phyloP scores from a whole-genome alignment of 1,140 invertebrate genomes.

The Papilio glaucus region DNA sequence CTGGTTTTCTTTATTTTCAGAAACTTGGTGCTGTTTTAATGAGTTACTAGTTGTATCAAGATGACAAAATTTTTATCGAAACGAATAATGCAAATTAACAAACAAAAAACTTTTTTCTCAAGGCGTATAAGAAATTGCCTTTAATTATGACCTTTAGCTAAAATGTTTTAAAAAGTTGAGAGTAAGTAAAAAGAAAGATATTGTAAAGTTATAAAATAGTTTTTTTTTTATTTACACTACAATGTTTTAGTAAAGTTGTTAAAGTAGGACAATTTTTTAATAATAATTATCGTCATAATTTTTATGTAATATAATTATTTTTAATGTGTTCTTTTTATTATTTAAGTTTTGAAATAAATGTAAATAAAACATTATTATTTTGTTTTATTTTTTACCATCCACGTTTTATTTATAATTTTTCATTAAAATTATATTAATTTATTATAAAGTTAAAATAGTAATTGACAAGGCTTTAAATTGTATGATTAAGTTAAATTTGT shows the following conservation, averaged over 20 bases:
- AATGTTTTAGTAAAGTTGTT: background rate
- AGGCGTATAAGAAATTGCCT: background rate
- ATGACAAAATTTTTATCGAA: background rate
- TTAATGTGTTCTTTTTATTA: no score
- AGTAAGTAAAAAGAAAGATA: background rate
- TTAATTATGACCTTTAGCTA: background rate
- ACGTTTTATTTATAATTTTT: no score
- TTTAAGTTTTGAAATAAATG: no score
- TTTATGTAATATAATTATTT: no score
- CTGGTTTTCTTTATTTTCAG: conserved; percentile 31
- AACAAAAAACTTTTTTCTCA: background rate
- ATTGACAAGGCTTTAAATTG: no score
- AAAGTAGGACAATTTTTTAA: no score
- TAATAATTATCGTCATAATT: no score
- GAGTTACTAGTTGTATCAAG: conserved; percentile 23
- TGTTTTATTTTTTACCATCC: background rate
- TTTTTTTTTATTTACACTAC: background rate
- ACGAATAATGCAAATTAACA: background rate
- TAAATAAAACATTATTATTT: no score
- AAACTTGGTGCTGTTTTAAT: conserved; percentile 21
- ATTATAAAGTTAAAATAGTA: no score
- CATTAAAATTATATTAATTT: no score
- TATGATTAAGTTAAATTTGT: no score
- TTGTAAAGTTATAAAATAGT: background rate
- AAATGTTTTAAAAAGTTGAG: background rate